These are phyloP conservation scores for Hoplodrina ambigua DNA, from an alignment of 2,888 invertebrate species.

Conservation along the genomic window DNA sequence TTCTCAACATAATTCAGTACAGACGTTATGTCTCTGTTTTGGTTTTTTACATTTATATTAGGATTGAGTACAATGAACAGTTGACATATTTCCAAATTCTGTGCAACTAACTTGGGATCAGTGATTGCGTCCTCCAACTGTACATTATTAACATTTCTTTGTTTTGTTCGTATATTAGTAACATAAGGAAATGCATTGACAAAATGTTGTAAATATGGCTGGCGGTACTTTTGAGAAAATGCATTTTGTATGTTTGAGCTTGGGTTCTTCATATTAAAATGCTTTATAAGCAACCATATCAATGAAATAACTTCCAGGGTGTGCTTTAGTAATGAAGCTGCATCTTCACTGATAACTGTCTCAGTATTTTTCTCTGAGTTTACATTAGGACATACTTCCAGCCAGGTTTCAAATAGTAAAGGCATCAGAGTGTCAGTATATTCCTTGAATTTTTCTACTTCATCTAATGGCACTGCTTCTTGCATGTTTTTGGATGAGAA, in stretches of 20 bases:
- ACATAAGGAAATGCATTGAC: slow-evolving; percentile 91
- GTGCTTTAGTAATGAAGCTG: slow-evolving; percentile 91
- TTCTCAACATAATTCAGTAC: slow-evolving; percentile 89
- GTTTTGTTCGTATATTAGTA: slow-evolving; percentile 81
- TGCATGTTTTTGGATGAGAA: slow-evolving; percentile 83
- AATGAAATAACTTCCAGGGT: slow-evolving; percentile 91
- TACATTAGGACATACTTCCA: slow-evolving; percentile 92
- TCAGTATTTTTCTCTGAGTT: slow-evolving; percentile 81
- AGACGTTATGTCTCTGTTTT: slow-evolving; percentile 76
- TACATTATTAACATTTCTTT: slow-evolving; percentile 66
- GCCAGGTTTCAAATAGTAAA: slow-evolving; percentile 95
- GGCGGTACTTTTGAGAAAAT: slow-evolving; percentile 89
- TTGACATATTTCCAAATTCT: slow-evolving; percentile 83
- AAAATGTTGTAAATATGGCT: slow-evolving; percentile 89
- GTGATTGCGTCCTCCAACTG: slow-evolving; percentile 77
- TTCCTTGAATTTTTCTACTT: slow-evolving; percentile 88
- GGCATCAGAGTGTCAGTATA: slow-evolving; percentile 94
- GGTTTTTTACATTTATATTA: slow-evolving; percentile 79
- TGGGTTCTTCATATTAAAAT: slow-evolving; percentile 77
- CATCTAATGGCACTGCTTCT: slow-evolving; percentile 77
- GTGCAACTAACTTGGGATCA: slow-evolving; percentile 79
- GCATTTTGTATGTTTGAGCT: slow-evolving; percentile 83
- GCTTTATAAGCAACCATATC: slow-evolving; percentile 87
- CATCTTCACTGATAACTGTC: slow-evolving; percentile 91
- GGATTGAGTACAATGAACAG: slow-evolving; percentile 87